These are phyloP conservation scores for Aporophyla lueneburgensis DNA, from an alignment of 2,888 invertebrate genomes.

Conservation along the genomic window DNA sequence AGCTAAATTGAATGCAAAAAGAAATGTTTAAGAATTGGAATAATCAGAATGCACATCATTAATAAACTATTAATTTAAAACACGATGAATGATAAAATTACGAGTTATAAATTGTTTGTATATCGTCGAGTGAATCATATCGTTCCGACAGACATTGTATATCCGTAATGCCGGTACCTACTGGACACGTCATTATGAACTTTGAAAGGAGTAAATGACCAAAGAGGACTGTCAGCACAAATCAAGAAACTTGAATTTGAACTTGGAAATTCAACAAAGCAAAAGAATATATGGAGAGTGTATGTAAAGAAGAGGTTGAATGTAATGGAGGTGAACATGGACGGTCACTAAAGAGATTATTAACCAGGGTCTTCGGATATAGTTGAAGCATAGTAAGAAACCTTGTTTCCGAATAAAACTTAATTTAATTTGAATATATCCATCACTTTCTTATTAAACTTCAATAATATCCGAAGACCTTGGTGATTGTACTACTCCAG, in stretches of 20 bases:
- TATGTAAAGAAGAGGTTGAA: neutral
- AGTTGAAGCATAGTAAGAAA: too few relatives aligned
- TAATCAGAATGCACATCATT: neutral
- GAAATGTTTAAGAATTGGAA: neutral
- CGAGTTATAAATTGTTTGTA: neutral
- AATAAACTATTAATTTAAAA: slow-evolving; percentile 1
- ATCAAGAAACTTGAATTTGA: slow-evolving; percentile 12
- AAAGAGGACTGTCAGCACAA: slow-evolving; percentile 1
- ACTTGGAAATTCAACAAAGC: slow-evolving; percentile 5
- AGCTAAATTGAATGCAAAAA: neutral
- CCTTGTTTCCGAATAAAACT: too few relatives aligned
- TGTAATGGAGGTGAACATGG: neutral
- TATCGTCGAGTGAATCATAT: slow-evolving; percentile 40
- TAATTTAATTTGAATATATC: too few relatives aligned
- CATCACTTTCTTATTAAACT: too few relatives aligned
- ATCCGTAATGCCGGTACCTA: slow-evolving; percentile 5
- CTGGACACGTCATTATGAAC: slow-evolving; percentile 31
- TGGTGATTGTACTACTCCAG: neutral
- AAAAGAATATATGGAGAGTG: neutral
- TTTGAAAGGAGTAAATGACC: slow-evolving; percentile 1
- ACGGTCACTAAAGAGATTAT: too few relatives aligned
- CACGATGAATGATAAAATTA: neutral
- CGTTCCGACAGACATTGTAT: neutral
- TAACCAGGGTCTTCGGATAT: too few relatives aligned
- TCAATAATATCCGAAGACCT: too few relatives aligned